These are phyloP conservation scores for Caenorhabditis elegans DNA, from an alignment of 1,140 invertebrate species.

Conservation along the genomic window WBcel235 BX284602.5:7508001-7508500, in stretches of 20 bases:
- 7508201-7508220: background rate
- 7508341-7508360: background rate
- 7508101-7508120: background rate
- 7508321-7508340: background rate
- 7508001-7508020: background rate
- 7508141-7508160: constrained; percentile 11
- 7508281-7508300: constrained; percentile 50
- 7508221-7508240: constrained; percentile 40
- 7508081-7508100: background rate
- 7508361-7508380: constrained; percentile 51
- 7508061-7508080: background rate
- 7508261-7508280: constrained; percentile 49
- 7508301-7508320: constrained; percentile 48
- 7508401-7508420: constrained; percentile 65
- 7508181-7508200: background rate
- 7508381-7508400: constrained; percentile 57
- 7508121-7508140: constrained; percentile 18
- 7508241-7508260: constrained; percentile 49
- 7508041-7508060: background rate
- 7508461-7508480: constrained; percentile 55
- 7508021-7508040: background rate
- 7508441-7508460: constrained; percentile 53
- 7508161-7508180: background rate
- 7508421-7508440: constrained; percentile 63
- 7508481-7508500: constrained; percentile 39